Evolutionary conservation across 2,888 invertebrate genomes (phyloP).

Genomic region (Linnaemya tessellans): DNA sequence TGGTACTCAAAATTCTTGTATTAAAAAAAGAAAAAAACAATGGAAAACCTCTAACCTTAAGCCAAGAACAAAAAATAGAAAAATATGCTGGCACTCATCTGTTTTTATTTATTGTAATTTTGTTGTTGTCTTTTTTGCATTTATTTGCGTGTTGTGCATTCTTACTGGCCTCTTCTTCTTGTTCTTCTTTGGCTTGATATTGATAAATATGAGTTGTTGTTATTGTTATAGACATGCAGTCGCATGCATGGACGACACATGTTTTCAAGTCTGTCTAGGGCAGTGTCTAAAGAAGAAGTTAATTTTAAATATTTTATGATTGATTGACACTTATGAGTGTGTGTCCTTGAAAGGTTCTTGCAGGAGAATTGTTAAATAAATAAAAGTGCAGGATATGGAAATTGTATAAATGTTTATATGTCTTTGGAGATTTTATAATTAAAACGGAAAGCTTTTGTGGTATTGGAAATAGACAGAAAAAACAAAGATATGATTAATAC

Average conservation of each 20-base stretch:
- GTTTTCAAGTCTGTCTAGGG: slow-evolving; percentile 31
- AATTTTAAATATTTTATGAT: slow-evolving; percentile 52
- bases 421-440: slow-evolving; percentile 14
- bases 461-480: not conserved
- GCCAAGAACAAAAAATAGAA: not conserved
- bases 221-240: slow-evolving; percentile 42
- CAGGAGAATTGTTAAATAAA: slow-evolving; percentile 1
- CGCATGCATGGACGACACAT: not conserved
- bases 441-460: not conserved
- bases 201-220: slow-evolving; percentile 45
- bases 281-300: slow-evolving; percentile 13
- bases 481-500: not conserved
- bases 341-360: slow-evolving; percentile 56
- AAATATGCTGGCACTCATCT: not conserved
- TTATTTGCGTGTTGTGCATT: not conserved
- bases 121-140: not conserved
- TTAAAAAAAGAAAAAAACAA: not conserved
- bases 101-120: not conserved
- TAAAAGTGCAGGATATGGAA: slow-evolving; percentile 5
- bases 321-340: slow-evolving; percentile 56
- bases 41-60: slow-evolving; percentile 1
- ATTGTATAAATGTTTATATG: not conserved
- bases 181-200: slow-evolving; percentile 25
- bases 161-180: not conserved
- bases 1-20: not conserved